Evolutionary conservation across 2,797 vertebrate species (phyloP).

Genomic region (Hydrocynus forskahlii): DNA sequence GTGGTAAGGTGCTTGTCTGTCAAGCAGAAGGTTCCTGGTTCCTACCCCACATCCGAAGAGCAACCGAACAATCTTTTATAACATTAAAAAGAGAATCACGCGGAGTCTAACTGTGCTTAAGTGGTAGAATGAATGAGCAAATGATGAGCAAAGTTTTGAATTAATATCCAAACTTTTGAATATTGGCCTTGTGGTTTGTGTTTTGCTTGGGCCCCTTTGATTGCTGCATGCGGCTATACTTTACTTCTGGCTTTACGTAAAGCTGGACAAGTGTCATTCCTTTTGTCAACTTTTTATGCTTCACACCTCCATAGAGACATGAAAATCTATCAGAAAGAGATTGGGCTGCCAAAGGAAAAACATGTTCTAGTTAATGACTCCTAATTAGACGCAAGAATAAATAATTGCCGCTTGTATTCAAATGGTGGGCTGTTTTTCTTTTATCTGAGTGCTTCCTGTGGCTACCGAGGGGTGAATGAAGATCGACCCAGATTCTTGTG

Average conservation of each 20-base stretch:
- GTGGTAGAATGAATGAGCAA: no score
- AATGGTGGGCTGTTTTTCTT: neutral
- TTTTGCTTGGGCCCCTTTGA: no score
- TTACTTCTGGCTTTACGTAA: neutral
- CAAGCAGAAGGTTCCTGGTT: no score
- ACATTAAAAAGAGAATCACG: no score
- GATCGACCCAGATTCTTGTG: constrained; percentile 22
- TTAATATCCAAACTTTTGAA: no score
- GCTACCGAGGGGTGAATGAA: neutral
- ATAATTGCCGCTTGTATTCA: constrained; percentile 1
- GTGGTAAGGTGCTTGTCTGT: no score
- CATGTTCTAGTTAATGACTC: neutral
- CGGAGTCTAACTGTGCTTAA: no score
- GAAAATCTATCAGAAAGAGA: neutral
- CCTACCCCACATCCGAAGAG: no score
- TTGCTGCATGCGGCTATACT: no score
- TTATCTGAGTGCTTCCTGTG: constrained; percentile 25
- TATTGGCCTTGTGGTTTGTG: no score
- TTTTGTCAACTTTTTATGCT: neutral
- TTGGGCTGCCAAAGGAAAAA: neutral
- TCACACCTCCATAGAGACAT: neutral
- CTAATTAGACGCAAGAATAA: constrained; percentile 2
- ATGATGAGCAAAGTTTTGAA: no score
- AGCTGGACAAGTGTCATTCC: neutral
- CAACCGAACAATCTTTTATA: no score